phyloP scores from a whole-genome alignment of 2,113 vertebrate genomes.

The Cyphomyrus discorhynchus region DNA sequence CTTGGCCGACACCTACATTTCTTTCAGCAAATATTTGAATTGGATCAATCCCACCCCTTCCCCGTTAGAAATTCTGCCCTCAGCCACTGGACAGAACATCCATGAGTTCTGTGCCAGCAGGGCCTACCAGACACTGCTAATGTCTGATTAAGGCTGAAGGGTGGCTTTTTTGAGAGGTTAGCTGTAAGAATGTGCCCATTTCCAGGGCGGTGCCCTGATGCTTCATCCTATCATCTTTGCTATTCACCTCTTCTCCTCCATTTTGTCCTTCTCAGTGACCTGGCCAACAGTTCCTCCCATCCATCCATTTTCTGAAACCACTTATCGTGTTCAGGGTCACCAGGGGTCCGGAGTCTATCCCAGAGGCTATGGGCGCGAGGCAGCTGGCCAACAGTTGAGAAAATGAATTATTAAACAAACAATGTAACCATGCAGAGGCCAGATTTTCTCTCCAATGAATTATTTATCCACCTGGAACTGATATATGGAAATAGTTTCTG shows the following conservation, averaged over 20 bases:
- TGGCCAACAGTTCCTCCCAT: too few relatives aligned
- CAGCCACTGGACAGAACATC: not conserved
- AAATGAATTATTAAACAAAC: constrained; percentile 41
- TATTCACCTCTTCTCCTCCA: not conserved
- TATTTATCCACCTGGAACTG: constrained; percentile 48
- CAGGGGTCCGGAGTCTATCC: too few relatives aligned
- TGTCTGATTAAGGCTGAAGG: not conserved
- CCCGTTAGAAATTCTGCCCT: not conserved
- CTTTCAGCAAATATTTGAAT: not conserved
- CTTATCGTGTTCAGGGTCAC: too few relatives aligned
- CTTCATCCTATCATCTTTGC: not conserved
- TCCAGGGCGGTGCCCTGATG: not conserved
- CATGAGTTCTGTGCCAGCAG: not conserved
- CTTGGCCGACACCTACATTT: not conserved
- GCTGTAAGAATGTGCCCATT: not conserved
- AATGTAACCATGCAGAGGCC: constrained; percentile 46
- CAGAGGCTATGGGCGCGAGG: too few relatives aligned
- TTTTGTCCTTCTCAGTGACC: not conserved
- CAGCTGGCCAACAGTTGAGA: not conserved
- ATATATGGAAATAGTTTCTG: constrained; percentile 45
- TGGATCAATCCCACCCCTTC: not conserved
- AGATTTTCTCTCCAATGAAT: constrained; percentile 52
- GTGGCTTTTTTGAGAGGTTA: not conserved
- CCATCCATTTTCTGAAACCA: too few relatives aligned
- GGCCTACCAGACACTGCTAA: not conserved